Evolutionary conservation across 1,140 invertebrate species (phyloP).

Genomic region (Trissolcus basalis): DNA sequence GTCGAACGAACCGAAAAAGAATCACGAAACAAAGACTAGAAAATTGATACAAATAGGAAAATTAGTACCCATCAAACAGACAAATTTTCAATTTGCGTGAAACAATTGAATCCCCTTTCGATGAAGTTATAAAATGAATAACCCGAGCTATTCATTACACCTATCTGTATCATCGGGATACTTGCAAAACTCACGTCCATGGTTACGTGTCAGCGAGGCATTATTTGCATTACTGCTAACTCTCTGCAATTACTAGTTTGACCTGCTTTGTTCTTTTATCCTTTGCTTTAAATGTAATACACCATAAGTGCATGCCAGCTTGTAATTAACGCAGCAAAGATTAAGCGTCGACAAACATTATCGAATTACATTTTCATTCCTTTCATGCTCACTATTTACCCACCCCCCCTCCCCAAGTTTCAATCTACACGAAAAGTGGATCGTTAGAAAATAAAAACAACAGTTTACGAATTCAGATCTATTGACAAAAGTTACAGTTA

Average conservation of each 20-base stretch:
- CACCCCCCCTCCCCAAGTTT: no score
- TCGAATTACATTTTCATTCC: no score
- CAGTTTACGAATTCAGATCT: constrained; percentile 30
- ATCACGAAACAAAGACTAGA: no score
- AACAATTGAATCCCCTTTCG: no score
- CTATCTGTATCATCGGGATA: not conserved
- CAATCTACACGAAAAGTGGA: not conserved
- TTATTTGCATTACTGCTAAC: not conserved
- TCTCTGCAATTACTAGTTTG: not conserved
- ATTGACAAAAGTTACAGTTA: constrained; percentile 43
- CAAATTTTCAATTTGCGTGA: no score
- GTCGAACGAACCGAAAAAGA: no score
- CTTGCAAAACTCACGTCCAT: not conserved
- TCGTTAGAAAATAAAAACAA: constrained; percentile 5
- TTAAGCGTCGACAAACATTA: not conserved
- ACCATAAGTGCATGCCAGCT: not conserved
- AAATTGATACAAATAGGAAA: no score
- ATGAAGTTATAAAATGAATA: no score
- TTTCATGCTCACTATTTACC: no score
- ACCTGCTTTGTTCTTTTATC: not conserved
- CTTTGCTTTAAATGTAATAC: constrained; percentile 1
- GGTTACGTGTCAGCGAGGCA: not conserved
- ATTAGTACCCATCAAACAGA: no score
- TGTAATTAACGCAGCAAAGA: not conserved
- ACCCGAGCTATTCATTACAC: no score